A percentile compares a stretch with the other conserved stretches of the same genome.
These are phyloP conservation scores for Aradus depressus DNA, from an alignment of 2,888 invertebrate genomes.

Conservation along the genomic window DNA sequence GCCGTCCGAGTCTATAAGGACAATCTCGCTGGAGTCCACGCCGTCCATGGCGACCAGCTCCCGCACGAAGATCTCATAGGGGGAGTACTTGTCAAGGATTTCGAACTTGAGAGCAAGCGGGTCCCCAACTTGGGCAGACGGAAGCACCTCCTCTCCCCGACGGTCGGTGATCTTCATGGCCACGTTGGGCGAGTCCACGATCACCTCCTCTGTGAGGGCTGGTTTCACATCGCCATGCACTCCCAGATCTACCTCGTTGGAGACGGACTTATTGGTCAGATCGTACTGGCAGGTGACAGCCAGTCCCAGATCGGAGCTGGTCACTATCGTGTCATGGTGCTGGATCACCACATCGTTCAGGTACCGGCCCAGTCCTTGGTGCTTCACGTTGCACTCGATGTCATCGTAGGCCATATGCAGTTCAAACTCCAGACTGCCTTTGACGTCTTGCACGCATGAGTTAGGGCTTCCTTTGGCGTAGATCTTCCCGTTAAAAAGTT, in stretches of 20 bases:
- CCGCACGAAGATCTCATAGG: constrained; percentile 89
- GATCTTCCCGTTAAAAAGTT: constrained; percentile 86
- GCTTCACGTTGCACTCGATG: constrained; percentile 83
- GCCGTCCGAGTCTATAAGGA: constrained; percentile 79
- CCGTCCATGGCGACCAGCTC: constrained; percentile 92
- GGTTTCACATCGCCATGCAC: constrained; percentile 81
- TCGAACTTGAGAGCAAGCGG: constrained; percentile 83
- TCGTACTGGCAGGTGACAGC: constrained; percentile 92
- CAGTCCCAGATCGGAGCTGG: constrained; percentile 83
- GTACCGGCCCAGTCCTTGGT: constrained; percentile 60
- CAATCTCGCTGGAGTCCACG: constrained; percentile 82
- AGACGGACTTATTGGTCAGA: constrained; percentile 84
- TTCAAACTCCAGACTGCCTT: constrained; percentile 79
- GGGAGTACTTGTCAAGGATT: constrained; percentile 83
- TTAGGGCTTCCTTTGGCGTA: constrained; percentile 91
- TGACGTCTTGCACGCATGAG: constrained; percentile 81
- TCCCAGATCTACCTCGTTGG: constrained; percentile 81
- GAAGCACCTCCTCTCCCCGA: constrained; percentile 70
- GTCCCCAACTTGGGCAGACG: constrained; percentile 84
- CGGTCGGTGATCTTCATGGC: constrained; percentile 86
- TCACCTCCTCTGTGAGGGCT: constrained; percentile 70
- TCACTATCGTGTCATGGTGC: constrained; percentile 90
- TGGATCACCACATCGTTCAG: constrained; percentile 89
- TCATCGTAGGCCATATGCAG: constrained; percentile 85
- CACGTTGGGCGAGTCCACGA: constrained; percentile 88